These are phyloP conservation scores for Momotus momota DNA, from an alignment of 2,797 vertebrate genomes.

Conservation along the genomic window DNA sequence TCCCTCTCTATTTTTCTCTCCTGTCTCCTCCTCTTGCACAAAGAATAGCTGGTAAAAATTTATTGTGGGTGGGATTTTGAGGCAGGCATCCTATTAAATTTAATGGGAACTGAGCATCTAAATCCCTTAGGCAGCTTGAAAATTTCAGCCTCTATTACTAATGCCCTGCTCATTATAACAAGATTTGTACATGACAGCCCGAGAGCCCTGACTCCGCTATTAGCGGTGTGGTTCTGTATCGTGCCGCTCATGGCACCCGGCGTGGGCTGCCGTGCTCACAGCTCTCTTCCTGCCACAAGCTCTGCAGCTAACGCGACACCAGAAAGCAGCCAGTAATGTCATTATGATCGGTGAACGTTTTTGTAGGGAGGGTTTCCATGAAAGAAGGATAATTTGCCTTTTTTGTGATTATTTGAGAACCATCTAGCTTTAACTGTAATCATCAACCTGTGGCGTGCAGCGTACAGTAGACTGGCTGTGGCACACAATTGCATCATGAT, in stretches of 20 bases:
- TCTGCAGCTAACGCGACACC: background rate
- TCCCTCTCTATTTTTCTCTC: background rate
- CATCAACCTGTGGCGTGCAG: background rate
- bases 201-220: background rate
- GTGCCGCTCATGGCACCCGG: fast-evolving
- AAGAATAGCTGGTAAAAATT: constrained; percentile 39
- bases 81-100: constrained; percentile 50
- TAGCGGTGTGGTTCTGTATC: background rate
- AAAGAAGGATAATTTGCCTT: constrained; percentile 32
- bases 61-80: constrained; percentile 59
- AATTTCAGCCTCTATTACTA: constrained; percentile 69
- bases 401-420: constrained; percentile 20
- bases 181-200: constrained; percentile 67
- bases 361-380: background rate
- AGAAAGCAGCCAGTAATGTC: background rate
- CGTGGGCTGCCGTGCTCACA: background rate
- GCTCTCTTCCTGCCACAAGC: constrained; percentile 20
- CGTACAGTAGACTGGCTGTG: background rate
- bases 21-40: background rate
- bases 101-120: constrained; percentile 69
- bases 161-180: constrained; percentile 64
- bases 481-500: background rate
- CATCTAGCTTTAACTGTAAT: constrained; percentile 46
- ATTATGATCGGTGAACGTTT: background rate
- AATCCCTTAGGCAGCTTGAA: constrained; percentile 71